These are phyloP conservation scores for Euwallacea similis DNA, from an alignment of 1,140 invertebrate genomes.

Conservation along the genomic window DNA sequence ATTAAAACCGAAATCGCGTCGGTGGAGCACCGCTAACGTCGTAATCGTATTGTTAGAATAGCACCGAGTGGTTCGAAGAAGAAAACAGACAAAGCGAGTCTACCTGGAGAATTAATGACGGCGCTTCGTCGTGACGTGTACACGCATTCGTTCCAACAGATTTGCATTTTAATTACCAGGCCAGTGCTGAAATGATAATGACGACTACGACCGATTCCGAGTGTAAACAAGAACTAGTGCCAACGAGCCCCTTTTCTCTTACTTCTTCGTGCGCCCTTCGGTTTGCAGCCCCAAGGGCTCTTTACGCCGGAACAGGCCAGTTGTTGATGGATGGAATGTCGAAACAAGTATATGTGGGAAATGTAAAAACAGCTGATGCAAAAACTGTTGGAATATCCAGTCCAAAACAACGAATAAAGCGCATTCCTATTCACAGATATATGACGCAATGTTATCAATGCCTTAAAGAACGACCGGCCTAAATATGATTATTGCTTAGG, in stretches of 20 bases:
- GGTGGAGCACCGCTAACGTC: background rate
- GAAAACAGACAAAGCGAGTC: conserved; percentile 33
- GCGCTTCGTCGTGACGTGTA: conserved; percentile 53
- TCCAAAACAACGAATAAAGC: no score
- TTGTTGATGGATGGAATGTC: background rate
- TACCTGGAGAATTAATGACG: conserved; percentile 55
- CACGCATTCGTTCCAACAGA: conserved; percentile 57
- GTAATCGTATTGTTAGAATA: conserved; percentile 10
- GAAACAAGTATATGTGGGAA: no score
- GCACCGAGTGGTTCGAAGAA: background rate
- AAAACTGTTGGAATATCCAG: no score
- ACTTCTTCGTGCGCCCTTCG: conserved; percentile 1
- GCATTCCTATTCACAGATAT: no score
- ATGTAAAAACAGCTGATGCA: no score
- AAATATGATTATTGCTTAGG: no score
- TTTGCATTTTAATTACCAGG: conserved; percentile 67
- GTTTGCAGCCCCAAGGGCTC: conserved; percentile 10
- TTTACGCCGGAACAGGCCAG: background rate
- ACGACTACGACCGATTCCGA: conserved; percentile 50
- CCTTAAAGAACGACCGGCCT: no score
- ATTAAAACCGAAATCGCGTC: conserved; percentile 4
- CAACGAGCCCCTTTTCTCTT: conserved; percentile 7
- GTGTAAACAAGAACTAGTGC: conserved; percentile 47
- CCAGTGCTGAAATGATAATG: conserved; percentile 66
- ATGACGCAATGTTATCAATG: no score